Base-by-base conservation (phyloP, 2,113 vertebrate genomes). In the Solea solea region DNA sequence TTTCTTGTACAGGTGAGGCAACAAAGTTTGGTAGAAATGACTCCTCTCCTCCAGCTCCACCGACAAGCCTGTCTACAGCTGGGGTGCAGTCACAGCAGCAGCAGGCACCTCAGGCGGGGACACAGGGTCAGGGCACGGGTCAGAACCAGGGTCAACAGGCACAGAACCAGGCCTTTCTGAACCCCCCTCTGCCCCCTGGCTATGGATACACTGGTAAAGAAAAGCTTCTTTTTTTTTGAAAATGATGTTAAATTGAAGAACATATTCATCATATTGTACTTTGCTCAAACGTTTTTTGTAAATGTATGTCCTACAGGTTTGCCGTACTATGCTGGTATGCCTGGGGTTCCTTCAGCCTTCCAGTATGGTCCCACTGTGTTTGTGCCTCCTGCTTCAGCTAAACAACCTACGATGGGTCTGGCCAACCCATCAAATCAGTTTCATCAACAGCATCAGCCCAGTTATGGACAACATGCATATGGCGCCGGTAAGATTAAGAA, bases 311-410 rank as follows among this genome's bases (percentile, higher is more conserved):
- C 21, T 62, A 5, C 69, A 92, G 91, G 97, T 69, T 87, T 99
- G 70, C 96, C 98, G n/a, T 99, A 99, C 76, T 99, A 98, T 0
- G 89, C 97, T 7, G 95, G 97, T 3, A 39, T 97, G 83, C 95
- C 96, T 0, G 95, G 95, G 0, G 93, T 99, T 79, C 97, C 97
- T 84, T 96, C 95, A 69, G 95, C 97, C 69, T 99, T 99, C 91
- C 98, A 98, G 60, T 99, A 99, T 0, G 97, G 95, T 46, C 97
- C 97, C 69, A 93, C 97, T 8, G 95, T 99, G 91, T 99, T 99
- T 86, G 96, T 99, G 74, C 96, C 97, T 88, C 95, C 95, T 14
- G 91, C 95, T 8, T 96, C 96, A 6, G 96, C 97, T 65, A 98
- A 99, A 83, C 97, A 98, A 83, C 95, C 96, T 0, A 84, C 93